These are phyloP conservation scores for Electrophaes corylata DNA, from an alignment of 2,888 invertebrate genomes.

Conservation along the genomic window DNA sequence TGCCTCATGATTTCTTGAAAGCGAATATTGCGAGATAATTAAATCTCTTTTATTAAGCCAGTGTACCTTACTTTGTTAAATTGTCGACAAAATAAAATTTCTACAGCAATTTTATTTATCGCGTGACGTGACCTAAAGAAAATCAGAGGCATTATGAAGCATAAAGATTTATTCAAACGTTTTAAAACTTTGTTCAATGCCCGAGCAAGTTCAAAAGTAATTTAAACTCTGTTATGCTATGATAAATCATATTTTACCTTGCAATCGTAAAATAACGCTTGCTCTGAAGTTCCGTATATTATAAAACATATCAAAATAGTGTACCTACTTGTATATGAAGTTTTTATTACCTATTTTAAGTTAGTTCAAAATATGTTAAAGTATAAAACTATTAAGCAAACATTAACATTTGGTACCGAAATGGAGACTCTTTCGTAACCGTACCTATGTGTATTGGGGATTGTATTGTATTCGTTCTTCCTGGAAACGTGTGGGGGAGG, in stretches of 20 bases:
- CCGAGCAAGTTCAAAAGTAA: conserved; percentile 27
- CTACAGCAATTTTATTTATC: conserved; percentile 22
- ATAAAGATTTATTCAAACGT: conserved; percentile 29
- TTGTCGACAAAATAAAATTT: conserved; percentile 24
- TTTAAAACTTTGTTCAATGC: conserved; percentile 23
- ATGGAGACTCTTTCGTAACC: too few relatives aligned
- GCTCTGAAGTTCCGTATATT: background rate
- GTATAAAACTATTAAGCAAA: background rate
- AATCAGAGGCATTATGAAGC: conserved; percentile 16
- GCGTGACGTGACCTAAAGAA: conserved; percentile 19
- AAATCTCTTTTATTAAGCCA: background rate
- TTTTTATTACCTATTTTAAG: background rate
- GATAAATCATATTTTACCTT: conserved; percentile 28
- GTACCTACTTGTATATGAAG: background rate
- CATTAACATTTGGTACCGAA: background rate
- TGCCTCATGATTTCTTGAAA: background rate
- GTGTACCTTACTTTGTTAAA: conserved; percentile 10
- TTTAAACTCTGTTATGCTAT: conserved; percentile 29
- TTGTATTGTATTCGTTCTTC: too few relatives aligned
- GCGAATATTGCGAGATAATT: background rate
- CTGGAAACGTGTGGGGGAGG: too few relatives aligned
- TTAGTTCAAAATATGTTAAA: background rate
- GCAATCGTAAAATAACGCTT: conserved; percentile 10
- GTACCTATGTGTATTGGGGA: too few relatives aligned
- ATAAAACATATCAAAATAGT: conserved; percentile 21